Evolutionary conservation across 2,888 invertebrate species (phyloP), one percentile per base, ranked within the genome.

Genomic region (Dolichomitus sp.): DNA sequence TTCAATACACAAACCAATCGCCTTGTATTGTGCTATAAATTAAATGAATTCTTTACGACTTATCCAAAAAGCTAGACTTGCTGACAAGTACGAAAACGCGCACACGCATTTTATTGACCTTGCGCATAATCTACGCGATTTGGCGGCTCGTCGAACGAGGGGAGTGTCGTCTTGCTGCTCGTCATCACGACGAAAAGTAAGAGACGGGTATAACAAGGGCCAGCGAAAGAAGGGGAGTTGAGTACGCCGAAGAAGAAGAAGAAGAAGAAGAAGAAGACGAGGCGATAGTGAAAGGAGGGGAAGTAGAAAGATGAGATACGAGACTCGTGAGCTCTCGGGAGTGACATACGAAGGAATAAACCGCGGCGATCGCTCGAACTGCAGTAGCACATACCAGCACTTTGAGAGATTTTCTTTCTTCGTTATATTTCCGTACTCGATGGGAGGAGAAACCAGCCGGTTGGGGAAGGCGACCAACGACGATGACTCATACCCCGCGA

Each of bases 81-180:
- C 48, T 17, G 17, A n/a, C 48, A 61, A 73, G 59, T 50, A 79
- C 57, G 61, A 70, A 52, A 65, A 57, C 61, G 72, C 78, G 70
- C 78, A 75, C 69, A 72, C 70, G 75, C 54, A 69, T 83, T 85
- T 85, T 85, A 85, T 86, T 85, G 85, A 86, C 86, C 86, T 86
- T 81, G 86, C 73, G 81, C 75, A 83, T 86, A 86, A 86, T 86
- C 80, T 68, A 76, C 61, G 65, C 37, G 72, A 78, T 81, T 84
- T 80, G 81, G 70, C 78, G 70, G 40, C 66, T 70, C 69, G 70
- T 79, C 82, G 75, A 79, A 68, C 61, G 72, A 59, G 82, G 73
- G 75, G 66, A 45, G 27, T 54, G 40, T 75, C 66, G 42, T 65
- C 45, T 63, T 69, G 45, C n/a, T 14, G 37, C 69, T 69, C 69